These are phyloP conservation scores for Andrena cerasifolii DNA, from an alignment of 1,140 invertebrate species.

Conservation along the genomic window DNA sequence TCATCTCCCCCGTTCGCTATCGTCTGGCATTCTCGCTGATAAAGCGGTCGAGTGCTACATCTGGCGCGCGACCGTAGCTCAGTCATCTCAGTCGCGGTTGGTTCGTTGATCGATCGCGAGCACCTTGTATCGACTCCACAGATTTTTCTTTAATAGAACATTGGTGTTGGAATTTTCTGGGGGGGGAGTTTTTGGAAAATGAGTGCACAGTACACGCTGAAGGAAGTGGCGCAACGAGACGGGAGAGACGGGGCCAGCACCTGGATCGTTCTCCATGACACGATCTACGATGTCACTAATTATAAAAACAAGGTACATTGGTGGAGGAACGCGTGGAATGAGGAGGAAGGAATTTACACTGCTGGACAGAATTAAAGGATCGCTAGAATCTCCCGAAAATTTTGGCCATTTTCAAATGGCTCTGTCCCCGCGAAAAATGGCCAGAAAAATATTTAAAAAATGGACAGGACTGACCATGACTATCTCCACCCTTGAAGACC, in stretches of 20 bases:
- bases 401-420: too few relatives aligned
- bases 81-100: too few relatives aligned
- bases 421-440: too few relatives aligned
- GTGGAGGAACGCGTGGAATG: neutral
- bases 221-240: slow-evolving; percentile 83
- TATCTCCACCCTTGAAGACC: too few relatives aligned
- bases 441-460: too few relatives aligned
- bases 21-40: neutral
- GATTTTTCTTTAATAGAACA: neutral
- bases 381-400: too few relatives aligned
- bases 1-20: neutral
- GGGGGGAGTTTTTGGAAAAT: neutral
- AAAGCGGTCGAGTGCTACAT: neutral
- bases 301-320: slow-evolving; percentile 83
- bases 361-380: too few relatives aligned
- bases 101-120: neutral
- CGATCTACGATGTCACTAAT: slow-evolving; percentile 86
- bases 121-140: too few relatives aligned
- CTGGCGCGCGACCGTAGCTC: neutral
- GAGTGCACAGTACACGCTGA: slow-evolving; percentile 76
- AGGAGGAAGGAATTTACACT: too few relatives aligned
- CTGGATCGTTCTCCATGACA: slow-evolving; percentile 86
- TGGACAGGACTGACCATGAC: too few relatives aligned
- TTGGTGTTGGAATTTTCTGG: neutral
- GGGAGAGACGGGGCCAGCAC: slow-evolving; percentile 81